Percentiles rank a stretch among this genome's conserved stretches.
Evolutionary conservation across 2,113 vertebrate genomes (phyloP).

Genomic region (Procavia capensis): DNA sequence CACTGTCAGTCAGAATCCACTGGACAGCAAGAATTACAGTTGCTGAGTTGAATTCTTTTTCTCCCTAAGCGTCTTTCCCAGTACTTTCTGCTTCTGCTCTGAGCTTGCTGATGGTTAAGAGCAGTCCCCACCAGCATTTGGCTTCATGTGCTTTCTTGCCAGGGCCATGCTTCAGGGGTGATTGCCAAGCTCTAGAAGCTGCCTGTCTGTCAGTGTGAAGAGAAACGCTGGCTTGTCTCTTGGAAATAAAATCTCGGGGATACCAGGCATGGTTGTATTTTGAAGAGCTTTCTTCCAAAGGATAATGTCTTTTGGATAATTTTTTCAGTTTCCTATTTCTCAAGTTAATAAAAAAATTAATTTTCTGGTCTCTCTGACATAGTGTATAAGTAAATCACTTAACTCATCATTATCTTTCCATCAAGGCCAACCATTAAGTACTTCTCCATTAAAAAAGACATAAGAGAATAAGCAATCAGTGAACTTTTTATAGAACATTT

Average conservation of each 20-base stretch:
- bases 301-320: not conserved
- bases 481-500: not conserved
- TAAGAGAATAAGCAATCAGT: not conserved
- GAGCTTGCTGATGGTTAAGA: not conserved
- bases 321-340: not conserved
- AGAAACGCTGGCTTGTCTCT: not conserved
- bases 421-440: not conserved
- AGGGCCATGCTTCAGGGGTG: not conserved
- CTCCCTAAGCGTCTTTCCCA: not conserved
- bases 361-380: not conserved
- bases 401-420: not conserved
- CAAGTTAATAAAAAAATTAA: not conserved
- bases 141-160: not conserved
- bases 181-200: not conserved
- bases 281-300: conserved; percentile 6
- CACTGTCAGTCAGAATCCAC: too few relatives aligned
- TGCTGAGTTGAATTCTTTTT: not conserved
- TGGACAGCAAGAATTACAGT: too few relatives aligned
- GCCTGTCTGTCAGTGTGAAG: not conserved
- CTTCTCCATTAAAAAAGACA: not conserved
- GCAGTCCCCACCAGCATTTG: not conserved
- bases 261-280: not conserved
- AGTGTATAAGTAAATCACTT: not conserved
- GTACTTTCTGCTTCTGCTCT: not conserved
- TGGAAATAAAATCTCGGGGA: not conserved